A percentile compares a stretch with the other conserved stretches of the same genome.
Conservation (phyloP, 2,888 invertebrate species). For the Ceriagrion tenellum region DNA sequence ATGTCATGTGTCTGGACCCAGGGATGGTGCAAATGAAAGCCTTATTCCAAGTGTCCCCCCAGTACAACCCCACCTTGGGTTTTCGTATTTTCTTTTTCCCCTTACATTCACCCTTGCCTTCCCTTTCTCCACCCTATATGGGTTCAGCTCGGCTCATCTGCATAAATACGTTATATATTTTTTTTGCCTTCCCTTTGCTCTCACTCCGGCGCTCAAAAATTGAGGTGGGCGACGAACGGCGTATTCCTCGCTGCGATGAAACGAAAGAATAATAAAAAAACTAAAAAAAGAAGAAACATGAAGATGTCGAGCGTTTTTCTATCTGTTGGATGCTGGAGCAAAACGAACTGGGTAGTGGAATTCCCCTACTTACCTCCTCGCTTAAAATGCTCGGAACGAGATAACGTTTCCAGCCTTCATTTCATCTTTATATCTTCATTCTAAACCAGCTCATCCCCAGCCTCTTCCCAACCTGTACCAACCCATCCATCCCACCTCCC, state of each 20-base stretch:
- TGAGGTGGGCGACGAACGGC: neutral
- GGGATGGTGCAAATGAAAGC: neutral
- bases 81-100: too few relatives aligned
- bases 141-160: conserved; percentile 1
- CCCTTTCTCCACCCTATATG: neutral
- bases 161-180: conserved; percentile 18
- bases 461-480: too few relatives aligned
- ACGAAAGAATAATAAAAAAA: neutral
- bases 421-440: neutral
- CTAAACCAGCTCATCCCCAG: neutral
- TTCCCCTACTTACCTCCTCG: neutral
- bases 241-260: neutral
- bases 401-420: neutral
- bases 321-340: neutral
- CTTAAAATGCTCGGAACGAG: neutral
- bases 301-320: neutral
- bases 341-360: conserved; percentile 19
- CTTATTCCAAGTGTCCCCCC: too few relatives aligned
- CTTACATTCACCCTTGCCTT: neutral
- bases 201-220: neutral
- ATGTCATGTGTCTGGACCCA: neutral
- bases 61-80: too few relatives aligned
- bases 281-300: neutral
- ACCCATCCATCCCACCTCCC: too few relatives aligned
- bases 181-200: too few relatives aligned